These are phyloP conservation scores for Hypolimnas misippus DNA, from an alignment of 2,888 invertebrate species.

Conservation along the genomic window DNA sequence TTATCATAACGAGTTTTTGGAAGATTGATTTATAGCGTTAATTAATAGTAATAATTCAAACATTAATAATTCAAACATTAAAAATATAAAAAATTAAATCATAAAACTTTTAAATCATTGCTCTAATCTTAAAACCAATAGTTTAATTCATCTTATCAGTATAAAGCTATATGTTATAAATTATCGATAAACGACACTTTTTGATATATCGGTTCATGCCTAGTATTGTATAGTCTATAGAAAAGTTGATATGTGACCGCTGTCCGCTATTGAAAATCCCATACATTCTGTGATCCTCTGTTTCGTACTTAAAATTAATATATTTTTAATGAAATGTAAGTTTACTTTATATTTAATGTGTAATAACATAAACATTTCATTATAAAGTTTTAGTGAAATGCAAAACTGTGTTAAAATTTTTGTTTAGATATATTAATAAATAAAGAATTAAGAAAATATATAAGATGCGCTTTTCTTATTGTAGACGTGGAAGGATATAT, in stretches of 20 bases:
- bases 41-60: too few species aligned
- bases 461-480: slow-evolving; percentile 27
- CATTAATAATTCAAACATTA: too few species aligned
- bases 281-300: background rate
- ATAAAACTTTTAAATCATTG: too few species aligned
- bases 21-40: too few species aligned
- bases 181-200: too few species aligned
- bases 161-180: too few species aligned
- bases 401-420: background rate
- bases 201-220: too few species aligned
- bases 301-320: background rate
- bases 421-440: background rate
- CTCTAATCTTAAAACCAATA: too few species aligned
- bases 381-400: background rate
- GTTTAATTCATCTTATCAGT: too few species aligned
- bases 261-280: slow-evolving; percentile 3
- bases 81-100: too few species aligned
- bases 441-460: slow-evolving; percentile 2
- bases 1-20: too few species aligned
- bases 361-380: background rate
- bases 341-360: background rate
- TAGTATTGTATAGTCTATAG: slow-evolving; percentile 1
- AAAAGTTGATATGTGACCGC: slow-evolving; percentile 1
- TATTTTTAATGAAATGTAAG: background rate
- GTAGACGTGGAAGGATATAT: slow-evolving; percentile 28